Evolutionary conservation across 2,888 invertebrate species (phyloP).

Genomic region (Lasius fuliginosus): DNA sequence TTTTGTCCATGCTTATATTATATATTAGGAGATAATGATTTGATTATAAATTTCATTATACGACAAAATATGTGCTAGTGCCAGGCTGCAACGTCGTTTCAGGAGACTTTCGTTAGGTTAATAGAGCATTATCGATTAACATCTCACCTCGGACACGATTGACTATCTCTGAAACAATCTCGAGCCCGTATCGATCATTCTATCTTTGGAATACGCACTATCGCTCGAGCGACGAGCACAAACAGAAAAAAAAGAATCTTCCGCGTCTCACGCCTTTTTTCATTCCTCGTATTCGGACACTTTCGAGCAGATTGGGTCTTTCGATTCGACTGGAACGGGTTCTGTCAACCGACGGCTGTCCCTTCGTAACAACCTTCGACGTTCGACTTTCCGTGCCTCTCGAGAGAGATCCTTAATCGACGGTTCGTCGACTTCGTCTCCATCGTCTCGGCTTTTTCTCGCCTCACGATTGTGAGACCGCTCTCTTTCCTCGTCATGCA

Average conservation of each 20-base stretch:
- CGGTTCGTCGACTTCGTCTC: conserved; percentile 66
- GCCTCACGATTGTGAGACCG: conserved; percentile 26
- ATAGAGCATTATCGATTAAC: conserved; percentile 35
- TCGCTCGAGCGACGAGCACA: conserved; percentile 38
- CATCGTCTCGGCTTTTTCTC: conserved; percentile 38
- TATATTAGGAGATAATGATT: not conserved
- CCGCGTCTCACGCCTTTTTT: conserved; percentile 57
- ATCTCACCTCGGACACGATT: conserved; percentile 33
- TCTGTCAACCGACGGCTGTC: conserved; percentile 66
- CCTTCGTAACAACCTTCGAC: conserved; percentile 74
- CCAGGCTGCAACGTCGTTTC: not conserved
- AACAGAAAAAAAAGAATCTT: conserved; percentile 18
- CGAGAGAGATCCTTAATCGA: conserved; percentile 73
- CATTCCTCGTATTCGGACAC: conserved; percentile 50
- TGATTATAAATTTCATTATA: not conserved
- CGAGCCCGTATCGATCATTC: conserved; percentile 63
- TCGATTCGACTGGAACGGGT: conserved; percentile 74
- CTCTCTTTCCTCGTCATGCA: conserved; percentile 44
- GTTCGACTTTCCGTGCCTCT: conserved; percentile 67
- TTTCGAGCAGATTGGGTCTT: conserved; percentile 72
- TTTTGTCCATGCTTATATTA: not conserved
- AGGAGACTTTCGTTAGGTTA: conserved; percentile 19
- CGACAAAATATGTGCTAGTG: not conserved
- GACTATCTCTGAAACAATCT: conserved; percentile 63
- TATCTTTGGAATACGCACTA: conserved; percentile 60